phyloP scores from a whole-genome alignment of 2,797 vertebrate species.

The Tangara arthus region DNA sequence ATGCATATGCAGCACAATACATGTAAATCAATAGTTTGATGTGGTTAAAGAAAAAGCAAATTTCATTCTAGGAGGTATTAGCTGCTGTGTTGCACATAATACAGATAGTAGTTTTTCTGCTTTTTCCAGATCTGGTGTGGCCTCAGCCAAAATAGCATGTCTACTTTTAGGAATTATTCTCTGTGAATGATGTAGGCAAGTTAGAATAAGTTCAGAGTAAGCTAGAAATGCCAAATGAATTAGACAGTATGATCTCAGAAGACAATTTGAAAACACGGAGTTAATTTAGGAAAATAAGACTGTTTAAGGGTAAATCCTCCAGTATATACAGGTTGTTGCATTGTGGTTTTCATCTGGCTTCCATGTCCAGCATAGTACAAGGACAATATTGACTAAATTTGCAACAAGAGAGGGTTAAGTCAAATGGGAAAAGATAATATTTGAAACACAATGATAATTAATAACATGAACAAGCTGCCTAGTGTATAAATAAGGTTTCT shows the following conservation, averaged over 20 bases:
- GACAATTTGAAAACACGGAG: neutral
- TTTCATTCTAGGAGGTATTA: neutral
- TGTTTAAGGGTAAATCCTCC: neutral
- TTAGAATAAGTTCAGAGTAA: neutral
- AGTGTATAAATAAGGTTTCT: neutral
- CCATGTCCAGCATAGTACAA: neutral
- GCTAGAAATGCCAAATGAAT: neutral
- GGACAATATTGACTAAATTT: neutral
- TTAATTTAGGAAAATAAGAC: neutral
- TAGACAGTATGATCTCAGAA: neutral
- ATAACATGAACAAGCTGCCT: neutral
- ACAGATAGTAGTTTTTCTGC: neutral
- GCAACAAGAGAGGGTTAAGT: neutral
- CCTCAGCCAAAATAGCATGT: neutral
- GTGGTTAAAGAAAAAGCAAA: neutral
- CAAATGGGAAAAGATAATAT: neutral
- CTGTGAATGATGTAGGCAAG: neutral
- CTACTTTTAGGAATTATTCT: neutral
- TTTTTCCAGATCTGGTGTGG: neutral
- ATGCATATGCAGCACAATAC: neutral
- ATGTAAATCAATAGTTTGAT: conserved; percentile 1
- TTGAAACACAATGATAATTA: neutral
- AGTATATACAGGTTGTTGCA: neutral
- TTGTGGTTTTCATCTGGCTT: neutral
- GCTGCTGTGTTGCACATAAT: neutral